A percentile compares a stretch with the other conserved stretches of the same genome.
Conservation (phyloP, 2,888 invertebrate genomes). For the Epicampocera succincta region DNA sequence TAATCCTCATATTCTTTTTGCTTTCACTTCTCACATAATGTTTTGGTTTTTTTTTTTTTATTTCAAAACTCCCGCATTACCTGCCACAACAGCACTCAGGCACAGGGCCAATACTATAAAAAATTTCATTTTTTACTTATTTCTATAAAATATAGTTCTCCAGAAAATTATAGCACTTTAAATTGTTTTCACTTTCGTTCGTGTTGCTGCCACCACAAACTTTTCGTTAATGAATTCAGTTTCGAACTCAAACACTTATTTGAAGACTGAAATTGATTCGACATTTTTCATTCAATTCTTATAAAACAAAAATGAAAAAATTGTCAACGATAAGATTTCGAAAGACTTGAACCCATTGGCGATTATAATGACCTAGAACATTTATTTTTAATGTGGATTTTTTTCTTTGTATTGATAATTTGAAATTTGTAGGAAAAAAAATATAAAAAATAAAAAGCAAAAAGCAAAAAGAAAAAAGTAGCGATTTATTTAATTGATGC, state of each 20-base stretch:
- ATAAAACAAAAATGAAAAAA: slow-evolving; percentile 44
- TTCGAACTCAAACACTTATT: slow-evolving; percentile 61
- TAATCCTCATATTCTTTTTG: no score
- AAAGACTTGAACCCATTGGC: slow-evolving; percentile 70
- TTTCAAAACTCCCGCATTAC: slow-evolving; percentile 73
- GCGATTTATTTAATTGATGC: slow-evolving; percentile 45
- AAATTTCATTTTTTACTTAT: slow-evolving; percentile 76
- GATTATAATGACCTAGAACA: slow-evolving; percentile 77
- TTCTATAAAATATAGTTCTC: slow-evolving; percentile 1
- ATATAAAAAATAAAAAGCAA: no score
- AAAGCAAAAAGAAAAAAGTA: slow-evolving; percentile 27
- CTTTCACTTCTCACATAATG: slow-evolving; percentile 8
- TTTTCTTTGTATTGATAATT: slow-evolving; percentile 69
- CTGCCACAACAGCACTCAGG: slow-evolving; percentile 78
- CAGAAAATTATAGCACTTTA: slow-evolving; percentile 27
- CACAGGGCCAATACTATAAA: slow-evolving; percentile 78
- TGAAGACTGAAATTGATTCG: slow-evolving; percentile 54
- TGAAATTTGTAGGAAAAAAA: slow-evolving; percentile 35
- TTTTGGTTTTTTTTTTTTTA: background rate
- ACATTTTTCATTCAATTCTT: slow-evolving; percentile 29
- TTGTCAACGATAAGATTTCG: slow-evolving; percentile 58
- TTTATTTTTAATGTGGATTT: slow-evolving; percentile 42
- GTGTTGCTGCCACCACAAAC: slow-evolving; percentile 74
- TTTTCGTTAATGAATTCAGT: slow-evolving; percentile 74
- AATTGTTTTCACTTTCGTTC: slow-evolving; percentile 66